These are phyloP conservation scores for Molossus molossus DNA, from an alignment of 2,797 vertebrate species.

Conservation along the genomic window DNA sequence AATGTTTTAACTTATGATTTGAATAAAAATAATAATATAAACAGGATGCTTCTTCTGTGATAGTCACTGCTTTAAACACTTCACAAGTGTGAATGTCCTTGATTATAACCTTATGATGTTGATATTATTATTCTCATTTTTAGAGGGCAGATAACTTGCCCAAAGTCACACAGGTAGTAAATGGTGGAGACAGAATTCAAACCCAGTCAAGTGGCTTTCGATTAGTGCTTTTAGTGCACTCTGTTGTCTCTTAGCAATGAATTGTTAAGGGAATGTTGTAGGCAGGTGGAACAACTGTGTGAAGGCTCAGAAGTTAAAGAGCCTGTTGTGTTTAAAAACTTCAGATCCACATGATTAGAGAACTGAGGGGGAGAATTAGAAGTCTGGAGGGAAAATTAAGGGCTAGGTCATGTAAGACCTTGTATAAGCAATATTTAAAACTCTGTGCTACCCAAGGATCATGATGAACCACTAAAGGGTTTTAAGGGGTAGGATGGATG, in stretches of 20 bases:
- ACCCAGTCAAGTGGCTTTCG: slow-evolving; percentile 51
- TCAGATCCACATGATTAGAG: not conserved
- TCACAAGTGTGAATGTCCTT: slow-evolving; percentile 33
- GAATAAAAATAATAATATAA: slow-evolving; percentile 9
- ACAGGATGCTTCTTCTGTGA: not conserved
- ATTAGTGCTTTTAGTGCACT: slow-evolving; percentile 13
- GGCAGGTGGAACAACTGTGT: not conserved
- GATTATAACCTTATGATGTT: not conserved
- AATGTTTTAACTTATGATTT: slow-evolving; percentile 4
- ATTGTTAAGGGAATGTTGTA: not conserved
- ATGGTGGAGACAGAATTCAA: slow-evolving; percentile 1
- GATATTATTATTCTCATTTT: not conserved
- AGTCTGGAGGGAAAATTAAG: not conserved
- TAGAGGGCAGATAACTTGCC: not conserved
- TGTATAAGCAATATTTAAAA: not conserved
- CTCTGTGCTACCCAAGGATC: not conserved
- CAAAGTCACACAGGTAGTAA: not conserved
- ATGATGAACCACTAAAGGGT: not conserved
- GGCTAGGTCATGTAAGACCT: not conserved
- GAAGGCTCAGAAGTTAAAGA: slow-evolving; percentile 14
- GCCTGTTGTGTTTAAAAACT: slow-evolving; percentile 32
- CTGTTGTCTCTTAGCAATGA: not conserved
- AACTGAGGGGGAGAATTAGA: not conserved
- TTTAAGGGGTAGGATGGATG: slow-evolving; percentile 52
- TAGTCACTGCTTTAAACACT: not conserved